Base-by-base conservation (phyloP, 2,113 vertebrate genomes). In the Callaeas wilsoni region DNA sequence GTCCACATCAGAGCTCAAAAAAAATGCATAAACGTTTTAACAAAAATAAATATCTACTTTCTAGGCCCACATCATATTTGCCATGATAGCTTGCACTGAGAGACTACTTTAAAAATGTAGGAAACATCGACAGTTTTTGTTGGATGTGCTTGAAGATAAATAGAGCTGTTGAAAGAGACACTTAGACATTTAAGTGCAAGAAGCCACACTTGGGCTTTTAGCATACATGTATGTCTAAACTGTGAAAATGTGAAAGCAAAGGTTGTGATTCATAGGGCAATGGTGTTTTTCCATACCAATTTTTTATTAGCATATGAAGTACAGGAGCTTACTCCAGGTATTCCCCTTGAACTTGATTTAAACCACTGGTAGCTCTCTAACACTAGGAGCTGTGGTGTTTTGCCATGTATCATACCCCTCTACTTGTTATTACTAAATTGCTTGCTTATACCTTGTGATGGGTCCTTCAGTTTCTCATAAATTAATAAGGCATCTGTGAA, bases 401-500 rank as follows among this genome's bases (percentile, higher is more conserved):
- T 80, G 63, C 76, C 63, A 67, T 93, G 94, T 90, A 93, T 96
- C 92, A 93, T 94, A 88, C 59, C 89, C 89, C 79, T 82, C 81
- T 91, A 73, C 90, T 90, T 91, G 86, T 95, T 89, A 80, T 95
- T 97, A 95, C 97, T 97, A 96, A 98, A 97, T 96, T 96, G 95
- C 94, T 96, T 95, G 62, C 97, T 97, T 97, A 98, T 97, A 85
- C 97, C 95, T 96, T 77, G 74, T 94, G 97, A 97, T 97, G 94
- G 95, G 76, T 81, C 94, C 95, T 97, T 97, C 97, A 69, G 93
- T 95, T 96, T 95, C 97, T 96, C 96, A 98, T 98, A 97, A 98
- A 98, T 98, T 98, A 98, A 98, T 98, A 98, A 97, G 94, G 89
- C 81, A 62, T 75, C 89, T 93, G 69, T 95, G 97, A 95, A 97